phyloP scores from a whole-genome alignment of 2,888 invertebrate genomes.

The Griposia aprilina region DNA sequence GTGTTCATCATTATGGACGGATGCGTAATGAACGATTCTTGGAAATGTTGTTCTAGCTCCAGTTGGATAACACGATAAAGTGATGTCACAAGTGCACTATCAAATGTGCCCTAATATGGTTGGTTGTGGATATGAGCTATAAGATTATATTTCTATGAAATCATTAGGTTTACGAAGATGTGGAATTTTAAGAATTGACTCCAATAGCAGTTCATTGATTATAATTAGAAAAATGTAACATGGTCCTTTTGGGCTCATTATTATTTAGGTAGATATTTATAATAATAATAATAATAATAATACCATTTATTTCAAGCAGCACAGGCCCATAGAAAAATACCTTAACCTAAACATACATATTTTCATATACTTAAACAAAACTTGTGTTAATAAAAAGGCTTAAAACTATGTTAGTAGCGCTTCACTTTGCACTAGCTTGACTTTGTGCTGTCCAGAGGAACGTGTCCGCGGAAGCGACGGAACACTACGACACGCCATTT shows the following conservation, averaged over 20 bases:
- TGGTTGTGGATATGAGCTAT: neutral
- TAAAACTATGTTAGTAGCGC: too few relatives aligned
- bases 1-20: slow-evolving; percentile 57
- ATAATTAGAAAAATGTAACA: neutral
- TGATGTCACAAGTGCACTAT: slow-evolving; percentile 21
- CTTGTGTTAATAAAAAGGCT: too few relatives aligned
- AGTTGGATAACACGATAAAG: slow-evolving; percentile 14
- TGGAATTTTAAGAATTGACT: neutral
- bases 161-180: neutral
- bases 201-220: neutral
- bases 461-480: too few relatives aligned
- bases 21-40: slow-evolving; percentile 76
- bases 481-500: too few relatives aligned
- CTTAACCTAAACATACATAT: too few relatives aligned
- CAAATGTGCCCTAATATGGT: neutral
- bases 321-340: too few relatives aligned
- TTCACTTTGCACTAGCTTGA: too few relatives aligned
- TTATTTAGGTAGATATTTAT: neutral
- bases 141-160: neutral
- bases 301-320: too few relatives aligned
- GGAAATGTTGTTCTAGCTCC: slow-evolving; percentile 61
- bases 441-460: too few relatives aligned
- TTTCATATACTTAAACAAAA: too few relatives aligned
- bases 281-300: too few relatives aligned
- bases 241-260: neutral